These are phyloP conservation scores for Tyrophagus putrescentiae DNA, from an alignment of 1,140 invertebrate genomes.

Conservation along the genomic window DNA sequence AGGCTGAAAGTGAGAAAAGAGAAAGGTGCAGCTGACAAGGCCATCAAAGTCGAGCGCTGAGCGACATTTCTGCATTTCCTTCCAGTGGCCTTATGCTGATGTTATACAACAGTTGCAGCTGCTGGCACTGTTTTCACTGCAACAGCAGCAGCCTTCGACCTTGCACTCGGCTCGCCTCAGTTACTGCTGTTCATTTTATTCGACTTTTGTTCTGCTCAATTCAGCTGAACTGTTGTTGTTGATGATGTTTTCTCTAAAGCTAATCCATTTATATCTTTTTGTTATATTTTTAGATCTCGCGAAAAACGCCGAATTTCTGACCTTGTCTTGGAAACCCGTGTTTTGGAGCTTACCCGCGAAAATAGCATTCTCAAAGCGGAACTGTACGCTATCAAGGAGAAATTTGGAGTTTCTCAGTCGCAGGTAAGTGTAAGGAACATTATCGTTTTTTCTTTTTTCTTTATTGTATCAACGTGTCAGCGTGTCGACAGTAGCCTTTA, in stretches of 20 bases:
- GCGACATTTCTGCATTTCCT: no score
- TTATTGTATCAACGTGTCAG: neutral
- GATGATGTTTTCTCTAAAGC: neutral
- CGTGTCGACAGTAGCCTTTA: neutral
- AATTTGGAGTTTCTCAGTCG: constrained; percentile 47
- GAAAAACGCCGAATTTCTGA: constrained; percentile 92
- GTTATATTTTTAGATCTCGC: constrained; percentile 46
- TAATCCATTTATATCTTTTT: neutral
- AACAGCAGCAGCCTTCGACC: no score
- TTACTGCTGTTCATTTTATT: no score
- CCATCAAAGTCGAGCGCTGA: no score
- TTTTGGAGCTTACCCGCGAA: constrained; percentile 83
- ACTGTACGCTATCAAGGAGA: constrained; percentile 76
- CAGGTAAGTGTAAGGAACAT: constrained; percentile 16
- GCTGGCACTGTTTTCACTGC: no score
- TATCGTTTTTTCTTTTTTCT: no score
- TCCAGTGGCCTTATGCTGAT: no score
- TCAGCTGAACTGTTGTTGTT: neutral
- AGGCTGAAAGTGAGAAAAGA: no score
- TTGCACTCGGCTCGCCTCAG: no score
- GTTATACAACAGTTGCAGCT: no score
- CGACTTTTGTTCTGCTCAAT: no score
- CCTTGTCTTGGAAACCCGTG: constrained; percentile 83
- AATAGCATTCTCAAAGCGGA: constrained; percentile 85
- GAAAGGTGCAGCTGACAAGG: no score